phyloP scores from a whole-genome alignment of 2,888 invertebrate species.

The Ennomos quercinarius region DNA sequence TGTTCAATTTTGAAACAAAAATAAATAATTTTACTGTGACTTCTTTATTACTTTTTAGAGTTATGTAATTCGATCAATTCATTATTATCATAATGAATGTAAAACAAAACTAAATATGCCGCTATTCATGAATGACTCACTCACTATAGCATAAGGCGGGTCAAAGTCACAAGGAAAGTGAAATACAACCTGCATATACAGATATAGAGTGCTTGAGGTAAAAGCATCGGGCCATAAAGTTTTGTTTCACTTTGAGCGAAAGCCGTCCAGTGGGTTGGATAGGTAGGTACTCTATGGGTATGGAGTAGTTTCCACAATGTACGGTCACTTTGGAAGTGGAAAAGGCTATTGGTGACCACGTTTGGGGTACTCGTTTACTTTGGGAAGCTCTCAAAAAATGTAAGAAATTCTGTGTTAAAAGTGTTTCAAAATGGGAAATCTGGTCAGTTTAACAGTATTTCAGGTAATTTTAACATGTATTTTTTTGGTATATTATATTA shows the following conservation, averaged over 20 bases:
- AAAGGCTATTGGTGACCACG: conserved; percentile 17
- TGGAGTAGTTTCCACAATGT: conserved; percentile 26
- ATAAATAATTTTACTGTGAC: no score
- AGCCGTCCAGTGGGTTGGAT: conserved; percentile 32
- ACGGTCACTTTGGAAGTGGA: conserved; percentile 16
- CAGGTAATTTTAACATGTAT: no score
- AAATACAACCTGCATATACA: conserved; percentile 33
- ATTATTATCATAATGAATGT: neutral
- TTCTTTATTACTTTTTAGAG: no score
- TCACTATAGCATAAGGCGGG: conserved; percentile 35
- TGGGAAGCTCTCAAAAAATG: conserved; percentile 2
- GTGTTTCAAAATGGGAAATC: no score
- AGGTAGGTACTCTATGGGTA: conserved; percentile 24
- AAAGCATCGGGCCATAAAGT: conserved; percentile 58
- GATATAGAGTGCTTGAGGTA: conserved; percentile 46
- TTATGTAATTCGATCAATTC: no score
- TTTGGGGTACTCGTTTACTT: conserved; percentile 6
- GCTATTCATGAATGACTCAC: conserved; percentile 13
- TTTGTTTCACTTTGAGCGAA: conserved; percentile 50
- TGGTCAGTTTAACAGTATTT: no score
- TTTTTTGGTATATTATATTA: no score
- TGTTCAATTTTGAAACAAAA: no score
- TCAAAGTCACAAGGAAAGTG: conserved; percentile 50
- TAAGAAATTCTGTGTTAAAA: no score
- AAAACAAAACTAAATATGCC: conserved; percentile 6